Evolutionary conservation across 2,113 vertebrate species (phyloP).

Genomic region (Hippocampus guttulatus): DNA sequence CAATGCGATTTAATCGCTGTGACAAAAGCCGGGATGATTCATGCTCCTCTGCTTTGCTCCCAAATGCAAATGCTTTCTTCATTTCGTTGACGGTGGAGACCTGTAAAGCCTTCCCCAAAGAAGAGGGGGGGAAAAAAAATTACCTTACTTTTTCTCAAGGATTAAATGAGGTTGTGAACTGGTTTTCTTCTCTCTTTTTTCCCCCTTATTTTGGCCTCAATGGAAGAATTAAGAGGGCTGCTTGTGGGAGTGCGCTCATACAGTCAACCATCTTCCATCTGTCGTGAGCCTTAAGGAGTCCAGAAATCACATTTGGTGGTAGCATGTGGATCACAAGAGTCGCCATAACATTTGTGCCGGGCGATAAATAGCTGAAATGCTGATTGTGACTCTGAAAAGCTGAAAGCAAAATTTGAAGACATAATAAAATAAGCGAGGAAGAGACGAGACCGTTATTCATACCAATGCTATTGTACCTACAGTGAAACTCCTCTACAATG

Average conservation of each 20-base stretch:
- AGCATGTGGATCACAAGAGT: neutral
- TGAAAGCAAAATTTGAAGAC: neutral
- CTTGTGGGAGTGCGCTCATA: neutral
- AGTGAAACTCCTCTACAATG: too few relatives aligned
- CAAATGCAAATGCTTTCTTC: conserved; percentile 27
- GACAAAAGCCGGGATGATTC: neutral
- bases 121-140: too few relatives aligned
- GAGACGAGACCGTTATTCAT: too few relatives aligned
- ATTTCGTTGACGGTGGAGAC: conserved; percentile 28
- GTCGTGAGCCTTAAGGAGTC: neutral
- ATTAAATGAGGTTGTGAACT: conserved; percentile 7
- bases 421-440: too few relatives aligned
- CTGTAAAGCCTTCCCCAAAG: neutral
- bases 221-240: neutral
- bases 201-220: neutral
- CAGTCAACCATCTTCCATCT: conserved; percentile 1
- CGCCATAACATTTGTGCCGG: neutral
- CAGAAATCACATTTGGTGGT: neutral
- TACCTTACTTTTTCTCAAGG: neutral
- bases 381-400: neutral
- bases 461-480: too few relatives aligned
- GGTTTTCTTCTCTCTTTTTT: neutral
- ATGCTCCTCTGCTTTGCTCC: conserved; percentile 6
- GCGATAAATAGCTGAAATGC: neutral
- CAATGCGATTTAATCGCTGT: conserved; percentile 20